Percentiles rank a stretch among this genome's conserved stretches.
phyloP scores from a whole-genome alignment of 2,888 invertebrate species.

The Resseliella maxima region DNA sequence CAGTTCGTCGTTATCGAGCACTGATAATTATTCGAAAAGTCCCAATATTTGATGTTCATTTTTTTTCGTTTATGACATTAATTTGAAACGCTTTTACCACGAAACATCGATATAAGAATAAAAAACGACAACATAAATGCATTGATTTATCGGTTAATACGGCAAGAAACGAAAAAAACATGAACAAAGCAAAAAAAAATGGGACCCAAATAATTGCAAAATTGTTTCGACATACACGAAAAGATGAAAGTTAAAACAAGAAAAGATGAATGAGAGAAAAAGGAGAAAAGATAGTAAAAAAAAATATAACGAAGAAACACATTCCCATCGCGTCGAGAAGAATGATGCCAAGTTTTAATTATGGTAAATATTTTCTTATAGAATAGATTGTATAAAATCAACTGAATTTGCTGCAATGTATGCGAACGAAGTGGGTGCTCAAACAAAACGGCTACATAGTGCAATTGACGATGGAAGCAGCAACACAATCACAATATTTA shows the following conservation, averaged over 20 bases:
- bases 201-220: constrained; percentile 7
- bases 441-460: constrained; percentile 41
- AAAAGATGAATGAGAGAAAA: not conserved
- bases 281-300: not conserved
- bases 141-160: not conserved
- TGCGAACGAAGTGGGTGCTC: not conserved
- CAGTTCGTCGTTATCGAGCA: too few species aligned
- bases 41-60: not conserved
- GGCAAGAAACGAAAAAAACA: not conserved
- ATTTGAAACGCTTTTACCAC: constrained; percentile 13
- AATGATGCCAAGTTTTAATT: not conserved
- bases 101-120: not conserved
- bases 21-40: too few species aligned
- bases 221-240: constrained; percentile 13
- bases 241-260: not conserved
- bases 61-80: not conserved
- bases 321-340: not conserved
- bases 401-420: not conserved
- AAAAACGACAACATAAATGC: not conserved
- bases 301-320: not conserved
- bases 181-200: not conserved
- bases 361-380: constrained; percentile 29
- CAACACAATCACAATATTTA: constrained; percentile 33
- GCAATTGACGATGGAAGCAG: constrained; percentile 27
- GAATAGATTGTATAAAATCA: not conserved